These are phyloP conservation scores for Catostomus latipinnis DNA, from an alignment of 2,797 vertebrate species.

Conservation along the genomic window DNA sequence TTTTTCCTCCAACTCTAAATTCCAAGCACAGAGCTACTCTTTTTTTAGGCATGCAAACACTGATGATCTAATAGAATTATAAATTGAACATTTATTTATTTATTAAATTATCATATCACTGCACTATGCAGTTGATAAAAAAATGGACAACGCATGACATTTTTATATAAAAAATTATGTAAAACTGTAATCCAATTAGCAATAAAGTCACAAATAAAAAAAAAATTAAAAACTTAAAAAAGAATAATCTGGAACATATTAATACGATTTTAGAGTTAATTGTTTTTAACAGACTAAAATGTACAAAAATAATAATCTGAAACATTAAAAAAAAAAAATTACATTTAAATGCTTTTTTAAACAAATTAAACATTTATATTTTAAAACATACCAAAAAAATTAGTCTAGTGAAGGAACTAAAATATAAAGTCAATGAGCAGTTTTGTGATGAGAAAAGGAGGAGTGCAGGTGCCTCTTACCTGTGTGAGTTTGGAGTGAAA, in stretches of 20 bases:
- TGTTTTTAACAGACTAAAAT: no score
- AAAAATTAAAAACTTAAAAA: background rate
- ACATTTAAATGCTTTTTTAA: no score
- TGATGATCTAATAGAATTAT: background rate
- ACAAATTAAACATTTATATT: no score
- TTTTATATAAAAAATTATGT: background rate
- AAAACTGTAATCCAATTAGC: background rate
- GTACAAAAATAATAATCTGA: no score
- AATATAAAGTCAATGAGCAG: background rate
- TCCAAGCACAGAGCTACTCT: background rate
- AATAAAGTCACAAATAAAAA: background rate
- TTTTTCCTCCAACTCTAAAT: background rate
- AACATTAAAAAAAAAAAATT: no score
- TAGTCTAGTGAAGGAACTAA: no score
- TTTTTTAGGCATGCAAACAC: background rate
- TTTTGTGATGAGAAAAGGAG: background rate
- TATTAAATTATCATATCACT: background rate
- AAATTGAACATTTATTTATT: background rate
- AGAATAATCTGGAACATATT: background rate
- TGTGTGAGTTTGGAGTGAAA: conserved; percentile 26
- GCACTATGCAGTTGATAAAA: background rate
- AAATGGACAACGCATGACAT: background rate
- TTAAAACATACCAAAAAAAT: background rate
- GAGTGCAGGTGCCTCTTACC: conserved; percentile 47
- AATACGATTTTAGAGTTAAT: no score